These are phyloP conservation scores for Sarcophaga variegata DNA, from an alignment of 2,888 invertebrate species.

Conservation along the genomic window DNA sequence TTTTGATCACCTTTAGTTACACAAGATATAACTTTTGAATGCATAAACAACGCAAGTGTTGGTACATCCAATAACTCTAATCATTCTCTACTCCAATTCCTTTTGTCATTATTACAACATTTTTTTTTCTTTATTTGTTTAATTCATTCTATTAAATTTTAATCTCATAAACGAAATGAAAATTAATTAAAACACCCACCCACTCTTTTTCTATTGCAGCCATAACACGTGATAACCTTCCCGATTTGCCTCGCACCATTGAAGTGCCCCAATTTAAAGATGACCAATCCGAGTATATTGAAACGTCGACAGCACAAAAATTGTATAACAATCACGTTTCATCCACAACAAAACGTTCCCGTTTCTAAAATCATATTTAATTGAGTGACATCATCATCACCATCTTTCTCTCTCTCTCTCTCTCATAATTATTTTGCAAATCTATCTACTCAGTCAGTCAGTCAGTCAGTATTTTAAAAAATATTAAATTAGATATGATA, in stretches of 20 bases:
- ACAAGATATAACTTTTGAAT: too few relatives aligned
- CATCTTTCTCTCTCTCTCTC: too few relatives aligned
- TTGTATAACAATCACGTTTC: background rate
- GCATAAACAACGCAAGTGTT: too few relatives aligned
- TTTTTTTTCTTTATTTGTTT: too few relatives aligned
- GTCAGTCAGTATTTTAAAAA: constrained; percentile 47
- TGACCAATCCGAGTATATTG: background rate
- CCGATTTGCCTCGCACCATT: constrained; percentile 77
- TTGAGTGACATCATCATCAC: background rate
- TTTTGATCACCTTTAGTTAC: too few relatives aligned
- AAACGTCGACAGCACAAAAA: constrained; percentile 24
- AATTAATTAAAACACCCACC: background rate
- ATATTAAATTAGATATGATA: constrained; percentile 25
- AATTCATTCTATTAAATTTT: too few relatives aligned
- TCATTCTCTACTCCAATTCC: too few relatives aligned
- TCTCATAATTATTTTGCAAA: background rate
- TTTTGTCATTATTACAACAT: too few relatives aligned
- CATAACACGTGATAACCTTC: constrained; percentile 77
- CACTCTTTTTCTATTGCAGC: constrained; percentile 70
- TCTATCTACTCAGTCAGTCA: background rate
- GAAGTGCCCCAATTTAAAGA: constrained; percentile 73
- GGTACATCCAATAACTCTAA: too few relatives aligned
- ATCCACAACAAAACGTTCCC: constrained; percentile 24
- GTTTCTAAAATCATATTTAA: constrained; percentile 15
- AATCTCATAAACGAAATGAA: background rate